Conservation (phyloP, 2,113 vertebrate genomes). For the Telmatochromis sp. region DNA sequence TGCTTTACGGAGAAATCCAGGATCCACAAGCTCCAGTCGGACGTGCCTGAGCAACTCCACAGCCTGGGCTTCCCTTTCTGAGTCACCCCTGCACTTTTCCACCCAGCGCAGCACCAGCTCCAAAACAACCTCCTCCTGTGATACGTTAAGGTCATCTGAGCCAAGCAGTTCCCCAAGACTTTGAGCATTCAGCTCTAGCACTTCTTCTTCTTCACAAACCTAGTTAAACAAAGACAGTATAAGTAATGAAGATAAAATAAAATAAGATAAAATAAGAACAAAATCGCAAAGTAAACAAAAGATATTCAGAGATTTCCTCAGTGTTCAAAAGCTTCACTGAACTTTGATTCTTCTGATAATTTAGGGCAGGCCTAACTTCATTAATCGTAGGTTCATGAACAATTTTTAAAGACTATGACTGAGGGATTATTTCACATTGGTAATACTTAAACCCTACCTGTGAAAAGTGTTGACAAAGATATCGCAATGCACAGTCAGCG, state of each 20-base stretch:
- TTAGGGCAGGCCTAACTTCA: neutral
- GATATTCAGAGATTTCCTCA: neutral
- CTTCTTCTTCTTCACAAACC: constrained; percentile 85
- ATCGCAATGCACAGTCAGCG: constrained; percentile 73
- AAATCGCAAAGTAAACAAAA: neutral
- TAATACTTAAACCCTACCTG: neutral
- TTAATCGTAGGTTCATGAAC: neutral
- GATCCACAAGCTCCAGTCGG: constrained; percentile 79
- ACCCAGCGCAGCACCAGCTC: constrained; percentile 85
- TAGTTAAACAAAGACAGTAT: constrained; percentile 20
- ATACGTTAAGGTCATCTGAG: constrained; percentile 87
- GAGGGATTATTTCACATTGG: neutral
- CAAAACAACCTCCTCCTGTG: constrained; percentile 84
- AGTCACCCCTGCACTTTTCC: constrained; percentile 61
- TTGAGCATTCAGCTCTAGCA: constrained; percentile 78
- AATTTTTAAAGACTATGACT: neutral
- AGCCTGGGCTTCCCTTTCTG: constrained; percentile 64
- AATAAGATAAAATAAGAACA: neutral
- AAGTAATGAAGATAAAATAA: neutral
- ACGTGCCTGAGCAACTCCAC: constrained; percentile 79
- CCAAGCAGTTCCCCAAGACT: constrained; percentile 78
- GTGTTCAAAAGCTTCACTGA: neutral
- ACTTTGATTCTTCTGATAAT: neutral
- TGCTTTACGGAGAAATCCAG: constrained; percentile 80
- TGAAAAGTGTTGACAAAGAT: constrained; percentile 81